Conservation (phyloP, 2,797 vertebrate genomes). For the Etheostoma perlongum region DNA sequence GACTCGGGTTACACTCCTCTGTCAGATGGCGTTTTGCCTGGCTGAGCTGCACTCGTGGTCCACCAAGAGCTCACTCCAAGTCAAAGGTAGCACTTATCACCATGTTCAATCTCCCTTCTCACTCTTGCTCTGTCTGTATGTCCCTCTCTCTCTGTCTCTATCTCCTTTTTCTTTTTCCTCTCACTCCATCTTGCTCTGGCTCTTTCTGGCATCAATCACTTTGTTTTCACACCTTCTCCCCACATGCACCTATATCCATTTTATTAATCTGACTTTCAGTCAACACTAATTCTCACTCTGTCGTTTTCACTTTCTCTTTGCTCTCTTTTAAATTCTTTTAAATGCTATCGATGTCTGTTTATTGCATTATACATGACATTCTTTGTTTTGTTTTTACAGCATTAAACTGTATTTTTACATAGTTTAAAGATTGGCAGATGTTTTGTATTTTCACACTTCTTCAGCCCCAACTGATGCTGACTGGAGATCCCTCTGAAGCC, state of each 20-base stretch:
- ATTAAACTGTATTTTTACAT: not conserved
- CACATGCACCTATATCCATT: constrained; percentile 26
- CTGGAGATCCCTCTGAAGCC: too few species aligned
- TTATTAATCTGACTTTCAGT: constrained; percentile 50
- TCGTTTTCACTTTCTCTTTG: constrained; percentile 52
- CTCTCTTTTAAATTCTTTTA: not conserved
- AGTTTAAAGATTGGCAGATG: not conserved
- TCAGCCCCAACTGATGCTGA: too few species aligned
- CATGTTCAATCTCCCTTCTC: constrained; percentile 59
- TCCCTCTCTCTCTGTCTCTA: constrained; percentile 38
- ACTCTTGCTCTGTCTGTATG: constrained; percentile 33
- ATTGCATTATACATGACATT: not conserved
- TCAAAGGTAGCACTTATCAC: constrained; percentile 85
- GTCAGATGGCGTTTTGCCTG: constrained; percentile 96
- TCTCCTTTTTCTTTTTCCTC: constrained; percentile 25
- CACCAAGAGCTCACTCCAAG: constrained; percentile 90
- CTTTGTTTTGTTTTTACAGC: not conserved
- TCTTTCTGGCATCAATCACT: constrained; percentile 72
- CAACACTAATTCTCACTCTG: constrained; percentile 37
- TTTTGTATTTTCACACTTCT: too few species aligned
- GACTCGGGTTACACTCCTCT: constrained; percentile 77
- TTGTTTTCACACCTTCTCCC: constrained; percentile 66
- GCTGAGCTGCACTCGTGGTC: constrained; percentile 97
- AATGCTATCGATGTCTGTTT: not conserved
- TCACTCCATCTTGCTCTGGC: constrained; percentile 33